Evolutionary conservation across 1,140 invertebrate genomes (phyloP), one percentile per base, ranked within the genome.

Genomic region (Brachionus asplanchnoidis): DNA sequence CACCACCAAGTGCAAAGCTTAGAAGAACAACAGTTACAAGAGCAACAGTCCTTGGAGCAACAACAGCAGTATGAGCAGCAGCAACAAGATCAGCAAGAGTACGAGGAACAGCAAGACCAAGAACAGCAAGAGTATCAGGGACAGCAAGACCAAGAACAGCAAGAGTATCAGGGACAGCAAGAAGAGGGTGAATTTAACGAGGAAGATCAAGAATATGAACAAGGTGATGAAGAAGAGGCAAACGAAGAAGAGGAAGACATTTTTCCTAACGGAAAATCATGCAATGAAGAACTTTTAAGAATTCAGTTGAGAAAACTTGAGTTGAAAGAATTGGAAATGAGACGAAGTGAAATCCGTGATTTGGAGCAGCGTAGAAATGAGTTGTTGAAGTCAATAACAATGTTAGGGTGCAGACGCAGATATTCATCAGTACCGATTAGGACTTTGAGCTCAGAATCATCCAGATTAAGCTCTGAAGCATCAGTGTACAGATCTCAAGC

Each of bases 291-390:
- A 17, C 36, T 73, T 40, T 17, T 73, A 6, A 40, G 36, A 42
- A 73, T 73, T 73, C 36, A 73, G 42, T 7, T 73, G 40, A 36
- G 32, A 40, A 73, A 42, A 73, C 68, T 73, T 20, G 68, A 73
- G 17, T 73, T 73, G 20, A 73, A 73, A 73, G 68, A 73, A 17
- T 23, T 73, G 32, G 66, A 68, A 32, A 5, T 68, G 11, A 68
- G 66, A 32, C n/a, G 66, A 11, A 68, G 66, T 26, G 66, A 32
- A 32, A 40, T 68, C 32, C 26, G 26, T 12, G 66, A 32, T 32
- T 32, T 68, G 66, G 66, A 68, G 17, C 66, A 68, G 26, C 66
- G 26, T 68, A 20, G 66, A 68, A 68, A 32, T 32, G 66, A 68
- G 11, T 68, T 68, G 32, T 68, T 32, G 26, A 32, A 23, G 20